phyloP scores from a whole-genome alignment of 2,113 vertebrate genomes.

The Istiophorus platypterus region DNA sequence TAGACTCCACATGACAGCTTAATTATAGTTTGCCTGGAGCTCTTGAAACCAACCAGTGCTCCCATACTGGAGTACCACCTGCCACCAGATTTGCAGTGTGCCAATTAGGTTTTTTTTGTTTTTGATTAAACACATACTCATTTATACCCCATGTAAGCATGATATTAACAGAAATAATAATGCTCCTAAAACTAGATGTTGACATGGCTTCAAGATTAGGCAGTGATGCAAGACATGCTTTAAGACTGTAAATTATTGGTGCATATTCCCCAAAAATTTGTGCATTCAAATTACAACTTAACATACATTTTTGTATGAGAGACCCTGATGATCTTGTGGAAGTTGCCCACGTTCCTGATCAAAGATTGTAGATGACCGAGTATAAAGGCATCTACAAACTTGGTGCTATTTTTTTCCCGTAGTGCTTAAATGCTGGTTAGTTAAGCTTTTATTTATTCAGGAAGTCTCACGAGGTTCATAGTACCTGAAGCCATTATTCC shows the following conservation, averaged over 20 bases:
- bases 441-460: not conserved
- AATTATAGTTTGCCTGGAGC: conserved; percentile 44
- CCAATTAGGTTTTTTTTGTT: conserved; percentile 20
- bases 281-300: not conserved
- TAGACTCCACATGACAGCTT: conserved; percentile 32
- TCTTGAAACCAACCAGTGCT: conserved; percentile 19
- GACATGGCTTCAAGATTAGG: not conserved
- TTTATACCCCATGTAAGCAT: not conserved
- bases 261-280: not conserved
- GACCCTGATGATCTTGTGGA: not conserved
- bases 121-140: conserved; percentile 7
- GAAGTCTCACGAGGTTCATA: not conserved
- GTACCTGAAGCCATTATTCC: not conserved
- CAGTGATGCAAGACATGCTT: not conserved
- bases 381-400: not conserved
- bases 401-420: no score
- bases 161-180: not conserved
- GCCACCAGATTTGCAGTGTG: conserved; percentile 15
- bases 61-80: not conserved
- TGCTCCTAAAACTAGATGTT: not conserved
- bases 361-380: not conserved
- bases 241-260: not conserved
- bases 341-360: not conserved
- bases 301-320: not conserved
- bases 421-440: no score